Conservation (phyloP, 1,140 invertebrate species). For the Temnothorax longispinosus region DNA sequence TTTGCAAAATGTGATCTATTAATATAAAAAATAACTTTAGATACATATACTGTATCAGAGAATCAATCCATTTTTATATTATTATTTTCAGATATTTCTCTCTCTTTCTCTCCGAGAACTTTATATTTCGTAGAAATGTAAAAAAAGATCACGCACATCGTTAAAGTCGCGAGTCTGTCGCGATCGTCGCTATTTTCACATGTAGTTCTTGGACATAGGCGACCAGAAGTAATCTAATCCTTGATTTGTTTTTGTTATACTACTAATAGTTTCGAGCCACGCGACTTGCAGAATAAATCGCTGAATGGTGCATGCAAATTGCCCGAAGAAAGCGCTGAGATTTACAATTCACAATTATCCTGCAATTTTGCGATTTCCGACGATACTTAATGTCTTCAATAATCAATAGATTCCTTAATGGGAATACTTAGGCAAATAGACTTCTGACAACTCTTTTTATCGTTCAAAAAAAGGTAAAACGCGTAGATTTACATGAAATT, state of each 20-base stretch:
- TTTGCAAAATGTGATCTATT: not conserved
- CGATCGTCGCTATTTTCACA: conserved; percentile 64
- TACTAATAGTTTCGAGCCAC: conserved; percentile 21
- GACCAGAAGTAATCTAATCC: conserved; percentile 61
- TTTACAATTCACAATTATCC: conserved; percentile 1
- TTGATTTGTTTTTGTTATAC: conserved; percentile 60
- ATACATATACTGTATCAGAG: not conserved
- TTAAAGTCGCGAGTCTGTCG: conserved; percentile 6
- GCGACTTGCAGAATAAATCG: not conserved
- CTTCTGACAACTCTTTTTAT: not conserved
- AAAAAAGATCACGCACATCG: not conserved
- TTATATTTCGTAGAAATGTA: conserved; percentile 5
- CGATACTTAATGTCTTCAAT: not conserved
- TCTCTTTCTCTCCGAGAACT: not conserved
- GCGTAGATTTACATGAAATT: not conserved
- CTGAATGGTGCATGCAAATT: not conserved
- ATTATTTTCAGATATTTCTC: not conserved
- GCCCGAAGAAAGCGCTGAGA: not conserved
- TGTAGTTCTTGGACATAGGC: conserved; percentile 29
- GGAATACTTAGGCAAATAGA: not conserved
- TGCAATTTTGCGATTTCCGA: not conserved
- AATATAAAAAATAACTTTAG: not conserved
- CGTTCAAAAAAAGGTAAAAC: not conserved
- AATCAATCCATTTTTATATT: not conserved
- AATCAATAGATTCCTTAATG: not conserved